A percentile compares a stretch with the other conserved stretches of the same genome.
These are phyloP conservation scores for Astatotilapia flaviijosephi DNA, from an alignment of 2,113 vertebrate genomes.

Conservation along the genomic window DNA sequence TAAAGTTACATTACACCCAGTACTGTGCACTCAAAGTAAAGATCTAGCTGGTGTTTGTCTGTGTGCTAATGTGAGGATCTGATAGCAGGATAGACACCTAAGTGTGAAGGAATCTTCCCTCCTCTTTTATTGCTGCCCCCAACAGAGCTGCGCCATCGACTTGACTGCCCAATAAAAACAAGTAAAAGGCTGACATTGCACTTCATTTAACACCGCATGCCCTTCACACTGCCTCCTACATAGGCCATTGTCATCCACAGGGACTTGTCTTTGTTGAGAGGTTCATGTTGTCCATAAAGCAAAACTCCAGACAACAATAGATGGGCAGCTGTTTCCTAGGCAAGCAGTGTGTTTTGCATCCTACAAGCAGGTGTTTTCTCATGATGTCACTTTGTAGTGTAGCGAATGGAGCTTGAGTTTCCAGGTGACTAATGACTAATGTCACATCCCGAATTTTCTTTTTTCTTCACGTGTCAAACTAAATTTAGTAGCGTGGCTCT, in stretches of 20 bases:
- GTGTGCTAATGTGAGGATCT: not conserved
- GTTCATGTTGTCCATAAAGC: constrained; percentile 58
- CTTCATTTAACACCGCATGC: constrained; percentile 54
- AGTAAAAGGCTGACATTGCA: constrained; percentile 52
- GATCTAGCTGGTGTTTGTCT: not conserved
- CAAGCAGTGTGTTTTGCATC: constrained; percentile 18
- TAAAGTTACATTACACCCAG: not conserved
- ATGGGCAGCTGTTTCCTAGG: constrained; percentile 57
- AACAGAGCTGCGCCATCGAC: constrained; percentile 21
- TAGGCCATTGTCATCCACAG: constrained; percentile 40
- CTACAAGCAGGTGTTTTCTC: constrained; percentile 37
- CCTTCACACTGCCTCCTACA: constrained; percentile 49
- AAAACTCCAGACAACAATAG: constrained; percentile 58
- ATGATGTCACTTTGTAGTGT: constrained; percentile 18
- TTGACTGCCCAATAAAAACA: constrained; percentile 49
- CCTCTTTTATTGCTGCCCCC: constrained; percentile 37
- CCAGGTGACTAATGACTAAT: constrained; percentile 14
- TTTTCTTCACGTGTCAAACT: not conserved
- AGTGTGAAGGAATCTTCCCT: constrained; percentile 51
- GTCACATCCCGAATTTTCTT: not conserved
- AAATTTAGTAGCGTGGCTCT: not conserved
- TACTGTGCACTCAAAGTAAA: not conserved
- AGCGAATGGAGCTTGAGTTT: not conserved
- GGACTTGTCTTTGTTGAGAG: constrained; percentile 53
- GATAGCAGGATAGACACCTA: constrained; percentile 41